These are phyloP conservation scores for Hystrix brachyura DNA, from an alignment of 2,113 vertebrate species.

Conservation along the genomic window DNA sequence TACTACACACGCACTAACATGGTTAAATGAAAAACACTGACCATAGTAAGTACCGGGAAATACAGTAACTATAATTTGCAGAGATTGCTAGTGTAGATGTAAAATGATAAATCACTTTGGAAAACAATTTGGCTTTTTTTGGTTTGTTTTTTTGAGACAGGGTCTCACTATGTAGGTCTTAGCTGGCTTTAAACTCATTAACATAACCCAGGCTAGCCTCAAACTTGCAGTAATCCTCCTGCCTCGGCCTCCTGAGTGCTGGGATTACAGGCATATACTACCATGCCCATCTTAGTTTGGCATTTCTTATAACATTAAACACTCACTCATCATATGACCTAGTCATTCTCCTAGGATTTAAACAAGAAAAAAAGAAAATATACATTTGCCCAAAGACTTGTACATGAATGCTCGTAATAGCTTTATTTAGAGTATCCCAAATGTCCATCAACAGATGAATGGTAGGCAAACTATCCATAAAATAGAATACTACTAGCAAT, in stretches of 20 bases:
- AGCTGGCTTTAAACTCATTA: not conserved
- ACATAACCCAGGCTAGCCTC: not conserved
- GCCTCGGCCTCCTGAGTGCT: not conserved
- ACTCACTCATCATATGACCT: not conserved
- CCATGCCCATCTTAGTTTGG: not conserved
- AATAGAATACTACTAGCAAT: not conserved
- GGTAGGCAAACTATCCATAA: not conserved
- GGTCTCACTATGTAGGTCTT: not conserved
- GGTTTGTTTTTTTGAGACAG: not conserved
- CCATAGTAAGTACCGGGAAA: not conserved
- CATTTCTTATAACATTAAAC: not conserved
- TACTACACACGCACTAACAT: not conserved
- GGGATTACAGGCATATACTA: not conserved
- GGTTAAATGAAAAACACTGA: not conserved
- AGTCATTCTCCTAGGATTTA: constrained; percentile 38
- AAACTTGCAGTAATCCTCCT: not conserved
- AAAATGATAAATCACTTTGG: constrained; percentile 2
- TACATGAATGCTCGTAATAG: not conserved
- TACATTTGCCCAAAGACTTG: not conserved
- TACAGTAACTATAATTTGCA: not conserved
- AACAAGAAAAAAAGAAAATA: not conserved
- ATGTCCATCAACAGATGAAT: not conserved
- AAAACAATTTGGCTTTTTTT: not conserved
- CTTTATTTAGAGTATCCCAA: not conserved
- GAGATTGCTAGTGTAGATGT: not conserved